Conservation (phyloP, 2,888 invertebrate species). For the Teleiodes luculella region DNA sequence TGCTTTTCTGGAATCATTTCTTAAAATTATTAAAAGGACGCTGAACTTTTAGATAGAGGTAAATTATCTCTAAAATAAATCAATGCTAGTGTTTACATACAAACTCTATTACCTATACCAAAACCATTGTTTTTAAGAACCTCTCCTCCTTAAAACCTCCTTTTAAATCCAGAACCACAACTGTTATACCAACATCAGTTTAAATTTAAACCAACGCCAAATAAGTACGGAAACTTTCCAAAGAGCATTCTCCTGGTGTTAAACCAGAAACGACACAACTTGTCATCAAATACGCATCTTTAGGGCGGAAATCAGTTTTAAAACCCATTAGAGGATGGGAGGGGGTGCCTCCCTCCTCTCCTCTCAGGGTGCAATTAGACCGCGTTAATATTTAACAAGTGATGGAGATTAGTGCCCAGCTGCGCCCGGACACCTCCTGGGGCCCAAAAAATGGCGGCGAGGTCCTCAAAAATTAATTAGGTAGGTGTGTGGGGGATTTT, state of each 20-base stretch:
- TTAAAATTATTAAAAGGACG: too few relatives aligned
- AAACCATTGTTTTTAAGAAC: conserved; percentile 6
- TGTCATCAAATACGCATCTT: conserved; percentile 79
- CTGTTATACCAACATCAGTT: too few relatives aligned
- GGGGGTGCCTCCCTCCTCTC: conserved; percentile 20
- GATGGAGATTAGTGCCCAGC: conserved; percentile 72
- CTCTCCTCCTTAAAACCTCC: conserved; percentile 18
- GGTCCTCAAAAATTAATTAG: conserved; percentile 6
- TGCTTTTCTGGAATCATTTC: too few relatives aligned
- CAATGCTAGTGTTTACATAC: too few relatives aligned
- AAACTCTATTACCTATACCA: too few relatives aligned
- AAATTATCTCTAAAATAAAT: too few relatives aligned
- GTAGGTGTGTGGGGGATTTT: not conserved
- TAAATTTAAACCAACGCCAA: too few relatives aligned
- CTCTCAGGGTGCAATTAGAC: conserved; percentile 65
- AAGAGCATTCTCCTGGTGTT: conserved; percentile 26
- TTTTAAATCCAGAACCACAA: not conserved
- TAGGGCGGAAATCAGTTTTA: conserved; percentile 77
- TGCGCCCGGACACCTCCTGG: conserved; percentile 41
- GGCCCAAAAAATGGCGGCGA: conserved; percentile 6
- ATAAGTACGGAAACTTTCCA: conserved; percentile 19
- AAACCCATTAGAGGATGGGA: conserved; percentile 72
- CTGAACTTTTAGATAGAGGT: too few relatives aligned
- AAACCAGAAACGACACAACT: conserved; percentile 55
- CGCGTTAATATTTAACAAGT: conserved; percentile 79